phyloP scores from a whole-genome alignment of 2,113 vertebrate genomes.

The Spea bombifrons region DNA sequence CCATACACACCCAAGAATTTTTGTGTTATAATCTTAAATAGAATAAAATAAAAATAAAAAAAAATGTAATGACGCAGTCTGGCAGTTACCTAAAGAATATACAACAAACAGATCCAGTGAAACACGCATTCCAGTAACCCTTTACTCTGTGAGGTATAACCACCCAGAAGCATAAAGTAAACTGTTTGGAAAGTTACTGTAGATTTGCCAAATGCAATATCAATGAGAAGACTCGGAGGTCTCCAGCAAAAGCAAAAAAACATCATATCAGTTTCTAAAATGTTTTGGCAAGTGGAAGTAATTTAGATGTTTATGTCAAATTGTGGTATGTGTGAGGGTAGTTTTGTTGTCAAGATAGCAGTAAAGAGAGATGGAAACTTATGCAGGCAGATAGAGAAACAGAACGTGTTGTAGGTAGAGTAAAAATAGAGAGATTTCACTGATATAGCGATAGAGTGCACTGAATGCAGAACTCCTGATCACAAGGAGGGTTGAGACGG shows the following conservation, averaged over 20 bases:
- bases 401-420: too few species aligned
- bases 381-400: too few species aligned
- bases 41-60: not conserved
- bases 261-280: conserved; percentile 5
- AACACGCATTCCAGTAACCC: conserved; percentile 11
- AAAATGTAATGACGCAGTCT: not conserved
- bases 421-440: too few species aligned
- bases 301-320: conserved; percentile 6
- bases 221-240: conserved; percentile 1
- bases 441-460: too few species aligned
- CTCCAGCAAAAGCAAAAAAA: conserved; percentile 3
- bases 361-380: too few species aligned
- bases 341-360: not conserved
- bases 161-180: conserved; percentile 43
- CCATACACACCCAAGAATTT: not conserved
- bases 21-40: not conserved
- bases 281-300: not conserved
- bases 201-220: conserved; percentile 29
- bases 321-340: not conserved
- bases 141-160: conserved; percentile 14
- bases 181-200: conserved; percentile 19
- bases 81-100: conserved; percentile 29
- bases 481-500: too few species aligned
- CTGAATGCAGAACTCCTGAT: too few species aligned
- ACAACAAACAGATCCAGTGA: conserved; percentile 28